phyloP scores from a whole-genome alignment of 1,140 invertebrate genomes.

The Oryzaephilus surinamensis region DNA sequence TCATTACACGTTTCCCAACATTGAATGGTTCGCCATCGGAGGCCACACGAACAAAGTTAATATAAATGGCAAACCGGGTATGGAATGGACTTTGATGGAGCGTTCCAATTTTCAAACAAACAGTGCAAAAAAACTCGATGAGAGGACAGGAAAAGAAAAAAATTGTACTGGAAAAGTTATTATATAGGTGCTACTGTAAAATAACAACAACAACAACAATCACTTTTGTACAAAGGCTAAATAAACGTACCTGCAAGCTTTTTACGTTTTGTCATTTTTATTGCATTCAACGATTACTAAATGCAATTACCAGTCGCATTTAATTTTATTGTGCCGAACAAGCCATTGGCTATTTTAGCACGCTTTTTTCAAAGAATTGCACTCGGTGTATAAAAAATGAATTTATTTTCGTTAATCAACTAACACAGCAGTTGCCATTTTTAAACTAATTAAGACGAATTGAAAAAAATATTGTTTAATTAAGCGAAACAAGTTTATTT shows the following conservation, averaged over 20 bases:
- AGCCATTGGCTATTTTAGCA: neutral
- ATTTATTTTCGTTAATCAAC: too few relatives aligned
- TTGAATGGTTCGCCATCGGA: constrained; percentile 9
- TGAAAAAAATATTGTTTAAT: too few relatives aligned
- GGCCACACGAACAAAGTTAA: constrained; percentile 14
- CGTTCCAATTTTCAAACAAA: constrained; percentile 11
- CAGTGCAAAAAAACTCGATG: constrained; percentile 4
- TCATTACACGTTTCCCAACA: constrained; percentile 7
- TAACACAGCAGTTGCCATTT: too few relatives aligned
- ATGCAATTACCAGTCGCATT: constrained; percentile 8
- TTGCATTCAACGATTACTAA: constrained; percentile 6
- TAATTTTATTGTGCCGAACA: constrained; percentile 7
- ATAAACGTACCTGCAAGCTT: constrained; percentile 10
- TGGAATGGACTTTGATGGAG: constrained; percentile 14
- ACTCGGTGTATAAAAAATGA: too few relatives aligned
- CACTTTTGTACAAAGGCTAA: constrained; percentile 5
- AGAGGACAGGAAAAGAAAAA: constrained; percentile 1
- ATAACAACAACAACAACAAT: too few relatives aligned
- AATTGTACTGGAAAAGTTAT: too few relatives aligned
- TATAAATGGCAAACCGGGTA: constrained; percentile 12
- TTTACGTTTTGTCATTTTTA: constrained; percentile 4
- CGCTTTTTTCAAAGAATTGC: neutral
- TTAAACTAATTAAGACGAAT: too few relatives aligned
- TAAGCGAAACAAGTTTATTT: too few relatives aligned
- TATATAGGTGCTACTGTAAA: too few relatives aligned